phyloP scores from a whole-genome alignment of 2,113 vertebrate genomes.

The Anguilla japonica region DNA sequence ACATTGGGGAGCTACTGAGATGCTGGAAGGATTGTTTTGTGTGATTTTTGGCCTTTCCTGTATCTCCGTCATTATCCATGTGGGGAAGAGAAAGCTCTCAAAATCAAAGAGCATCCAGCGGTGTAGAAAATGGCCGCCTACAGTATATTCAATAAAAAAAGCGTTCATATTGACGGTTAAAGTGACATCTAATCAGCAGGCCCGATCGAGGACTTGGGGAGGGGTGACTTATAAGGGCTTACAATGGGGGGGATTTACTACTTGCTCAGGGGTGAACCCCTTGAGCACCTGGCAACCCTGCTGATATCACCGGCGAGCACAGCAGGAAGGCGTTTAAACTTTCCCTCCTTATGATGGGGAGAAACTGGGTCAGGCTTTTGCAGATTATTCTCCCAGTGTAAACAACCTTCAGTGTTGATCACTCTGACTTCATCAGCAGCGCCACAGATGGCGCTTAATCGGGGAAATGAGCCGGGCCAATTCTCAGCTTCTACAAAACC shows the following conservation, averaged over 20 bases:
- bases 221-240: not conserved
- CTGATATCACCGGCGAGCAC: not conserved
- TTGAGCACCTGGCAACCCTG: not conserved
- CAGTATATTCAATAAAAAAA: not conserved
- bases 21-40: no score
- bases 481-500: not conserved
- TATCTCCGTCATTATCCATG: no score
- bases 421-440: constrained; percentile 1
- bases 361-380: constrained; percentile 12
- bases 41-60: no score
- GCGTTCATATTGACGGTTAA: not conserved
- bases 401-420: not conserved
- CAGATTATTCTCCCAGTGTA: constrained; percentile 17
- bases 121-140: no score
- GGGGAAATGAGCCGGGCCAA: constrained; percentile 2
- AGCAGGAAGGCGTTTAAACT: not conserved
- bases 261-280: not conserved
- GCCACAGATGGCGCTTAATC: constrained; percentile 20
- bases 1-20: no score
- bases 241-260: not conserved
- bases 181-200: not conserved
- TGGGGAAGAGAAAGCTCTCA: no score
- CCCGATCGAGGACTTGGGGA: not conserved
- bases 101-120: no score
- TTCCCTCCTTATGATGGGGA: not conserved